Evolutionary conservation across 2,113 vertebrate genomes (phyloP).

Genomic region (Todiramphus saurophagus): DNA sequence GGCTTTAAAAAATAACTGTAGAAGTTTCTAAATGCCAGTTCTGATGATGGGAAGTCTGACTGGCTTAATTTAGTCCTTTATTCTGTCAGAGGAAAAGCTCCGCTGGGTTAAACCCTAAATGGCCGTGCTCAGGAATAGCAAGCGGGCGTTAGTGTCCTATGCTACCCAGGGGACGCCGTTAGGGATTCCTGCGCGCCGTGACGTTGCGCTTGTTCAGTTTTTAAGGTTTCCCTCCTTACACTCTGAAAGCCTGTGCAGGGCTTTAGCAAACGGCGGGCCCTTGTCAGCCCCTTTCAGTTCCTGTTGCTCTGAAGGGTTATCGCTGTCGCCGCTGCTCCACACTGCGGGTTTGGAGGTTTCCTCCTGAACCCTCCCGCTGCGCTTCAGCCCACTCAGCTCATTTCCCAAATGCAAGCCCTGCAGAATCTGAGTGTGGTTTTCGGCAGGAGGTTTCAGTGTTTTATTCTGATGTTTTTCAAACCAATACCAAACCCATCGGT

Average conservation of each 20-base stretch:
- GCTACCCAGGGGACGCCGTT: rapidly evolving
- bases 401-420: not conserved
- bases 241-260: not conserved
- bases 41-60: not conserved
- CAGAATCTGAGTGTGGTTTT: not conserved
- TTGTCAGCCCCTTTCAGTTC: not conserved
- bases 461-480: not conserved
- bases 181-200: not conserved
- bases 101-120: not conserved
- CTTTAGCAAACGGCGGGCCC: not conserved
- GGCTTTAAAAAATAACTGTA: not conserved
- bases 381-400: not conserved
- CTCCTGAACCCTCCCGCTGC: not conserved
- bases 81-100: not conserved
- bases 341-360: not conserved
- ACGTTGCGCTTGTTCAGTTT: not conserved
- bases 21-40: not conserved
- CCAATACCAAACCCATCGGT: not conserved
- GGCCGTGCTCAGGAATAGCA: not conserved
- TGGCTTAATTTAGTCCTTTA: not conserved
- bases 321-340: not conserved
- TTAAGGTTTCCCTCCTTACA: not conserved
- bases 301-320: not conserved
- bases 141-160: not conserved
- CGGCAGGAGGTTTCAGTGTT: not conserved